Evolutionary conservation across 2,888 invertebrate genomes (phyloP), one percentile per base, ranked within the genome.

Genomic region (Prenolepis imparis): DNA sequence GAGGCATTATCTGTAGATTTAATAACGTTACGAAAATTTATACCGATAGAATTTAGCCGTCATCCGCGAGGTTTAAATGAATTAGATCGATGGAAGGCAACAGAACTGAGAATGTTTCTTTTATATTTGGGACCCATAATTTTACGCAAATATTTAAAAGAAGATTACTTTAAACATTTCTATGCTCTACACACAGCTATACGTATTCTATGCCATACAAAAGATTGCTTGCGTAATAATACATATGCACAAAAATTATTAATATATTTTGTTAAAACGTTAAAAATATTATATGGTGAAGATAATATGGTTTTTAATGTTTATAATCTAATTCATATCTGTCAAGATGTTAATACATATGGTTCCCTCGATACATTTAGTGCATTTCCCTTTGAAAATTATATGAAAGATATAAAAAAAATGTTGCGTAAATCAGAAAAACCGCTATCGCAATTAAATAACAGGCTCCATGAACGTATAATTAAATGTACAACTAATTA

Each of bases 261-360:
- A 18, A 36, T 21, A 36, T 55, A 36, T 36, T 70, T 68, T n/a
- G 32, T 68, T 5, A 3, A 52, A 68, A 68, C 28, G 2, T 68
- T 68, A 6, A 68, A n/a, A 52, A 32, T 21, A 21, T 68, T 68
- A 12, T 68, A 68, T 68, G 52, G 68, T n/a, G n/a, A 68, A 48
- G 28, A 44, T 15, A 70, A 21, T 39, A 21, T 68, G 3, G 21
- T 55, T 0, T 70, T 36, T 2, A 70, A 70, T 21, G 8, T 70
- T 21, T 21, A 70, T 1, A 70, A 70, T 9, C 1, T 55, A 0
- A 70, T 55, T 15, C 32, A 70, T 39, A 3, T 68, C 15, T 55
- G 36, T 9, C 0, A 55, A 6, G n/a, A n/a, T n/a, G n/a, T n/a
- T n/a, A n/a, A n/a, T n/a, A n/a, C n/a, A n/a, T n/a, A n/a, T n/a